phyloP scores from a whole-genome alignment of 1,140 invertebrate species.

The Sminthurinus signatus region DNA sequence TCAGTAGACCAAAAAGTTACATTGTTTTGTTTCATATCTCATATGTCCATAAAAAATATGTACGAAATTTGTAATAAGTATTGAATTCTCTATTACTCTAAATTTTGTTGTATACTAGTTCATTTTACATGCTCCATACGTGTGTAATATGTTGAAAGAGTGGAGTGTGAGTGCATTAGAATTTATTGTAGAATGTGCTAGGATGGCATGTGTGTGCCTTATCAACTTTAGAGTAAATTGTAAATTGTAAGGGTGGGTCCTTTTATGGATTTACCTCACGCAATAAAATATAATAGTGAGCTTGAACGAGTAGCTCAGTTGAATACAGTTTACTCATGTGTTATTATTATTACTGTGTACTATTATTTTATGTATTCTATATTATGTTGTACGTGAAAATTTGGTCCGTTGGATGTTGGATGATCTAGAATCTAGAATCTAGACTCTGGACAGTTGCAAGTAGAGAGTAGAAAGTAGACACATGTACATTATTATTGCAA shows the following conservation, averaged over 20 bases:
- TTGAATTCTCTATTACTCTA: not conserved
- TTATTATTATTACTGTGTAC: not conserved
- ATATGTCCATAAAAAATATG: not conserved
- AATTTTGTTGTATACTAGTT: not conserved
- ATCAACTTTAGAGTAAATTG: slow-evolving; percentile 21
- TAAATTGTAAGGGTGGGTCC: slow-evolving; percentile 27
- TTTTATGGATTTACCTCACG: slow-evolving; percentile 23
- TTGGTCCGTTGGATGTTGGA: not conserved
- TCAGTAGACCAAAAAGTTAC: too few species aligned
- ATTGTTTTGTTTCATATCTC: too few species aligned
- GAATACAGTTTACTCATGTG: not conserved
- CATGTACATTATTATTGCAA: too few species aligned
- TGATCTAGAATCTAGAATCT: too few species aligned
- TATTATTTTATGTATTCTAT: not conserved
- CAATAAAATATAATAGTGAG: not conserved
- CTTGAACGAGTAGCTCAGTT: not conserved
- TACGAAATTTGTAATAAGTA: not conserved
- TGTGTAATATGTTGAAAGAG: not conserved
- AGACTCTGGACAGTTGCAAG: too few species aligned
- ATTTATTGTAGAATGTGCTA: not conserved
- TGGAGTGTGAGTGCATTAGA: not conserved
- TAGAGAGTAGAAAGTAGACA: too few species aligned
- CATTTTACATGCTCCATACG: not conserved
- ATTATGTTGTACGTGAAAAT: not conserved
- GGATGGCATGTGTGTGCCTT: slow-evolving; percentile 22